A percentile compares a stretch with the other conserved stretches of the same genome.
These are phyloP conservation scores for Oligia strigilis DNA, from an alignment of 2,888 invertebrate genomes.

Conservation along the genomic window DNA sequence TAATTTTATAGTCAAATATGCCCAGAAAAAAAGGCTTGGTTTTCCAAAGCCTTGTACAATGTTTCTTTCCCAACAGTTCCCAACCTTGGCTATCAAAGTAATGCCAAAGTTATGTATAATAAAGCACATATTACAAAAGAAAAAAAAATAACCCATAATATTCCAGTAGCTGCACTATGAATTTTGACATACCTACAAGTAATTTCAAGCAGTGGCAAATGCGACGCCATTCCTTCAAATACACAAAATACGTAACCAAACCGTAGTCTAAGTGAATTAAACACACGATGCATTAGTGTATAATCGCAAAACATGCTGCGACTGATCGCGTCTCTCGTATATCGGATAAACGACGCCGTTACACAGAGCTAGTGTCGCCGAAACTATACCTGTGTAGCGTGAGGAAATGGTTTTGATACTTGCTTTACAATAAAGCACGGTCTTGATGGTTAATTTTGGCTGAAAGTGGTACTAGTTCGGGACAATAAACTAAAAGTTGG, in stretches of 20 bases:
- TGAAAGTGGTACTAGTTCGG: not conserved
- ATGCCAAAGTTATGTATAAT: not conserved
- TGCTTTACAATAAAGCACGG: not conserved
- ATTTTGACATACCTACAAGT: not conserved
- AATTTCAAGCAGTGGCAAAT: constrained; percentile 28
- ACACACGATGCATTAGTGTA: constrained; percentile 81
- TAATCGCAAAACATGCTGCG: constrained; percentile 80
- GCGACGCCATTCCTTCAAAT: constrained; percentile 29
- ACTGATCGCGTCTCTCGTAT: constrained; percentile 79
- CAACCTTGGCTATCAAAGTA: not conserved
- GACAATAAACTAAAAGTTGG: not conserved
- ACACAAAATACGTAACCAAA: constrained; percentile 68
- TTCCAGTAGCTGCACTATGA: not conserved
- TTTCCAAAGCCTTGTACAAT: not conserved
- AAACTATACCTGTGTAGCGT: constrained; percentile 69
- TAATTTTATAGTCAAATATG: not conserved
- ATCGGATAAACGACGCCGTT: constrained; percentile 85
- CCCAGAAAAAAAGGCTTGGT: not conserved
- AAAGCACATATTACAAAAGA: not conserved
- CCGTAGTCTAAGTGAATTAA: constrained; percentile 78
- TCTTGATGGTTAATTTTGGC: not conserved
- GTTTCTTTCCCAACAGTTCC: not conserved
- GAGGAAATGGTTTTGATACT: constrained; percentile 71
- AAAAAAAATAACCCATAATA: not conserved
- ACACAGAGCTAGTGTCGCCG: constrained; percentile 80